Evolutionary conservation across 2,113 vertebrate genomes (phyloP).

Genomic region (Pseudonaja textilis): DNA sequence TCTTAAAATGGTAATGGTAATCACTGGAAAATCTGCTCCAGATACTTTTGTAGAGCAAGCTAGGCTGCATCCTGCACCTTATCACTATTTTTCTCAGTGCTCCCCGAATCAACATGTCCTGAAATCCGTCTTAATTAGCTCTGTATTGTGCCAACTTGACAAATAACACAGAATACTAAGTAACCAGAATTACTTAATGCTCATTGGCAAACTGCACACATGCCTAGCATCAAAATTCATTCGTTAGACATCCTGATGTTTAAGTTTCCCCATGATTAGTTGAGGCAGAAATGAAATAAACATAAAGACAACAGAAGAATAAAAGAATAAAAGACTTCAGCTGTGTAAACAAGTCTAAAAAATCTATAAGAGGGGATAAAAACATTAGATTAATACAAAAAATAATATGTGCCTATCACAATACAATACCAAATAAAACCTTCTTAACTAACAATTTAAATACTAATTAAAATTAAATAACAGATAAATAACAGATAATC

Average conservation of each 20-base stretch:
- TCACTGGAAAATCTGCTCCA: neutral
- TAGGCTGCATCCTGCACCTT: neutral
- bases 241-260: neutral
- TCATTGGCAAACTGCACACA: neutral
- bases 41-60: neutral
- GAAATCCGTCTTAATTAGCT: neutral
- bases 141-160: neutral
- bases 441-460: neutral
- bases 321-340: neutral
- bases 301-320: neutral
- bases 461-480: too few species aligned
- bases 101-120: neutral
- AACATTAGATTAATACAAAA: neutral
- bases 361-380: neutral
- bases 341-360: neutral
- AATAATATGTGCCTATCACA: neutral
- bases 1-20: neutral
- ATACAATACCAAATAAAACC: neutral
- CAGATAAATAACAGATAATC: too few species aligned
- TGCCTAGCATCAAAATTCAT: neutral
- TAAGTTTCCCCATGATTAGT: neutral
- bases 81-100: neutral
- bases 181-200: neutral
- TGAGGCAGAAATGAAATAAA: neutral
- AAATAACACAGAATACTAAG: neutral